Evolutionary conservation across 1,140 invertebrate genomes (phyloP).

Genomic region (Himalopsyche phryganea): DNA sequence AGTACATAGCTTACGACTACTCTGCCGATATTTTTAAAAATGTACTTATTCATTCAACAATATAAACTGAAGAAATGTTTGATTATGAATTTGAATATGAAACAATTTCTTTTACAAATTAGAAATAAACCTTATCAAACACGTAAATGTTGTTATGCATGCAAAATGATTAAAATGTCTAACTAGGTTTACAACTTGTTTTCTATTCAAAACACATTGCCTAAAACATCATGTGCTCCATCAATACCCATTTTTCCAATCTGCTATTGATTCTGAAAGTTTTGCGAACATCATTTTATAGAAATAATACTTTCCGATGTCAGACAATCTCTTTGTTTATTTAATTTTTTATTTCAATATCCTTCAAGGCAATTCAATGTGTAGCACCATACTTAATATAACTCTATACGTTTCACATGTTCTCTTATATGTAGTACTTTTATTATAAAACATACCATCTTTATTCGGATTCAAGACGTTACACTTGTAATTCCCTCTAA

Average conservation of each 20-base stretch:
- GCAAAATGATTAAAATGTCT: constrained; percentile 23
- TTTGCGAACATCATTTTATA: constrained; percentile 15
- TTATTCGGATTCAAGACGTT: no score
- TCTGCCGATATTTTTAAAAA: constrained; percentile 8
- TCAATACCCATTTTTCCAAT: constrained; percentile 21
- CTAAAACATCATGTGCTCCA: constrained; percentile 31
- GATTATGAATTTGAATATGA: neutral
- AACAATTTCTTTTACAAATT: neutral
- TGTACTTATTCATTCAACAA: constrained; percentile 26
- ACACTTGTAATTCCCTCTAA: neutral
- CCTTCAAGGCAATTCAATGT: constrained; percentile 35
- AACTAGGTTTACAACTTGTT: constrained; percentile 21
- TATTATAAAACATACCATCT: constrained; percentile 18
- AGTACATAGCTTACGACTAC: neutral
- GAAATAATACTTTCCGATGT: constrained; percentile 21
- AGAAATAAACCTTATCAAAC: constrained; percentile 10
- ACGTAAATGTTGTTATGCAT: constrained; percentile 6
- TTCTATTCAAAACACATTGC: constrained; percentile 26
- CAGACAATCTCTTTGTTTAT: constrained; percentile 7
- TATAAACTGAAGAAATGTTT: neutral
- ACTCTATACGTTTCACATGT: constrained; percentile 28
- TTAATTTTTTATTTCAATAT: constrained; percentile 24
- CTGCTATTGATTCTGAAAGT: constrained; percentile 12
- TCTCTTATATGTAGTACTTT: constrained; percentile 14
- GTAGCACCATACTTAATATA: constrained; percentile 35